phyloP scores from a whole-genome alignment of 2,888 invertebrate genomes.

The Helicoverpa assulta region DNA sequence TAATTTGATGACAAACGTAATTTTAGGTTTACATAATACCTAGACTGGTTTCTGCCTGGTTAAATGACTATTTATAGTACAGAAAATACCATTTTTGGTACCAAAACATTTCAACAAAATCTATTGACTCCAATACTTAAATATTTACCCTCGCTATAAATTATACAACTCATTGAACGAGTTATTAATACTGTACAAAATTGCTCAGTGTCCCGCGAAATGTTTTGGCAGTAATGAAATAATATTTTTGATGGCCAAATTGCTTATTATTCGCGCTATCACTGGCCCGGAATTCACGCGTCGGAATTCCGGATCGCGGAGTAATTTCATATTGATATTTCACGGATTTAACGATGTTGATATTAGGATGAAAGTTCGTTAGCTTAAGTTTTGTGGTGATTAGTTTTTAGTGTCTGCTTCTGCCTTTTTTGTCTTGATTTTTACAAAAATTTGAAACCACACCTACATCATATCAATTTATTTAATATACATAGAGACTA shows the following conservation, averaged over 20 bases:
- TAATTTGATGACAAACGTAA: too few species aligned
- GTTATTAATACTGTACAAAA: conserved; percentile 63
- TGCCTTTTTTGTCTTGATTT: too few species aligned
- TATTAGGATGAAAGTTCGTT: background rate
- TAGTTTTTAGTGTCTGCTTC: too few species aligned
- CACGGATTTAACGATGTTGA: background rate
- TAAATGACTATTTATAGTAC: too few species aligned
- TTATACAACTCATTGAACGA: conserved; percentile 65
- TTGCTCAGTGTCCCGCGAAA: conserved; percentile 49
- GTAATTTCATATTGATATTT: conserved; percentile 35
- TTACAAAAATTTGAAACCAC: too few species aligned
- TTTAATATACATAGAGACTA: too few species aligned
- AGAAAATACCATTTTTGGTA: too few species aligned
- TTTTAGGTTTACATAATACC: too few species aligned
- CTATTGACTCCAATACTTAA: conserved; percentile 40
- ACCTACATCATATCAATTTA: too few species aligned
- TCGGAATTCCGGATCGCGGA: conserved; percentile 15
- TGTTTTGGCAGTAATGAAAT: conserved; percentile 59
- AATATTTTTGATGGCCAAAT: conserved; percentile 58
- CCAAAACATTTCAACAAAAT: conserved; percentile 10
- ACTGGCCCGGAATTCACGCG: conserved; percentile 20
- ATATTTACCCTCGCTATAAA: conserved; percentile 58
- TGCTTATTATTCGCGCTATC: conserved; percentile 51
- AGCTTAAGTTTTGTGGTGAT: too few species aligned
- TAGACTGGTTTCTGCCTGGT: too few species aligned